These are phyloP conservation scores for Actenoides lindsayi DNA, from an alignment of 2,113 vertebrate species.

Conservation along the genomic window DNA sequence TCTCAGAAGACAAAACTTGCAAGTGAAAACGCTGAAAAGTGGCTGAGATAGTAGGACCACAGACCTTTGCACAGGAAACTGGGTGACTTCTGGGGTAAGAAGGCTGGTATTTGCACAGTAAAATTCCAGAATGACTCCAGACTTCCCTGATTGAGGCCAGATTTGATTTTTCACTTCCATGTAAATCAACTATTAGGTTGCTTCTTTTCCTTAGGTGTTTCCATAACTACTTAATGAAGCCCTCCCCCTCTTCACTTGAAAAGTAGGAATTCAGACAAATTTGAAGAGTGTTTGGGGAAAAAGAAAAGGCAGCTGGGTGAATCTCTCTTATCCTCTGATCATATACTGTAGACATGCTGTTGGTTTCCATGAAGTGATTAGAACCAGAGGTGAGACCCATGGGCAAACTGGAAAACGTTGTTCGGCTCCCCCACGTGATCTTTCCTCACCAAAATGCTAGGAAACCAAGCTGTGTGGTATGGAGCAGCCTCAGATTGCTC, in stretches of 20 bases:
- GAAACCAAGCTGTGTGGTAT: background rate
- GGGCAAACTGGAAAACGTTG: background rate
- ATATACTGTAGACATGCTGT: background rate
- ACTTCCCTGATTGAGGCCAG: background rate
- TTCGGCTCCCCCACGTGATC: background rate
- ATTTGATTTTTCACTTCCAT: background rate
- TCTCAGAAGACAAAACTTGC: background rate
- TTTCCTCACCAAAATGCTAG: background rate
- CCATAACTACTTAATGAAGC: background rate
- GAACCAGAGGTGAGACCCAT: background rate
- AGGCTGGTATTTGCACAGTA: background rate
- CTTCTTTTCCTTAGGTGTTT: background rate
- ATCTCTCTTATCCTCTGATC: background rate
- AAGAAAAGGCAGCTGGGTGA: background rate
- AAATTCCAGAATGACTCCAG: background rate
- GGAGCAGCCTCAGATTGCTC: constrained; percentile 43
- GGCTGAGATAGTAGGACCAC: background rate
- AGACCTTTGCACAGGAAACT: background rate
- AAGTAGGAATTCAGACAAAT: background rate
- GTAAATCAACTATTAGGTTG: background rate
- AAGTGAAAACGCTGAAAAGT: background rate
- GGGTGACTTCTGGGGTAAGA: background rate
- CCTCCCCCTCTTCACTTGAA: background rate
- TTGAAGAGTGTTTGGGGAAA: background rate
- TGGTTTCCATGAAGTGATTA: background rate